Evolutionary conservation across 1,140 invertebrate species (phyloP).

Genomic region (Anthonomus grandis): DNA sequence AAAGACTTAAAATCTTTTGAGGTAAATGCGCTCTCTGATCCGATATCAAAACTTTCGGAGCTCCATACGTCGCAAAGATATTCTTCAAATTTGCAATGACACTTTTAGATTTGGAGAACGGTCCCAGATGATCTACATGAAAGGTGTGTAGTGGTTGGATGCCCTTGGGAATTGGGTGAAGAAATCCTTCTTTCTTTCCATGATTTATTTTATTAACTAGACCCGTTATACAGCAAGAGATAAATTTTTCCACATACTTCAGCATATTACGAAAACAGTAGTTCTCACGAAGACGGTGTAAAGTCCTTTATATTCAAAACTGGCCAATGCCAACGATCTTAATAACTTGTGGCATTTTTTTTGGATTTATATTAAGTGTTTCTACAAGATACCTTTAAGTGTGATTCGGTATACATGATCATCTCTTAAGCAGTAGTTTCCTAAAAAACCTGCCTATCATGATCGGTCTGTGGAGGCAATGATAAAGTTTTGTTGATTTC

Average conservation of each 20-base stretch:
- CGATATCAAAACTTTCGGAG: constrained; percentile 28
- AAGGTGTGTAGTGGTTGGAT: constrained; percentile 29
- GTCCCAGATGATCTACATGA: constrained; percentile 36
- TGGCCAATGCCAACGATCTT: too few species aligned
- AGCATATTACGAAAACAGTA: constrained; percentile 32
- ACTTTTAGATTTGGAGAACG: constrained; percentile 10
- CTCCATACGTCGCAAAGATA: constrained; percentile 22
- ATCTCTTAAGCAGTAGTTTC: background rate
- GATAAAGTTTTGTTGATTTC: background rate
- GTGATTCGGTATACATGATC: background rate
- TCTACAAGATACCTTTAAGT: too few species aligned
- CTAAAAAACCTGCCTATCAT: background rate
- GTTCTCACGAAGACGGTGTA: background rate
- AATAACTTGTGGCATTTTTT: background rate
- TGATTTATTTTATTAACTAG: constrained; percentile 25
- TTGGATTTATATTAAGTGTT: too few species aligned
- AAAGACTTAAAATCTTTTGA: constrained; percentile 32
- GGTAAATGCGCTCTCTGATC: constrained; percentile 36
- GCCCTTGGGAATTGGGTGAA: constrained; percentile 33
- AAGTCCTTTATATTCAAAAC: background rate
- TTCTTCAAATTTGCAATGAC: constrained; percentile 15
- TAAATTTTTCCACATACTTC: constrained; percentile 29
- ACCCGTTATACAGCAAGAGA: constrained; percentile 27
- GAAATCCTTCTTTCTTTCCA: constrained; percentile 28
- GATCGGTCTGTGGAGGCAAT: background rate